Base-by-base conservation (phyloP, 2,888 invertebrate genomes). In the Spilarctia lutea region DNA sequence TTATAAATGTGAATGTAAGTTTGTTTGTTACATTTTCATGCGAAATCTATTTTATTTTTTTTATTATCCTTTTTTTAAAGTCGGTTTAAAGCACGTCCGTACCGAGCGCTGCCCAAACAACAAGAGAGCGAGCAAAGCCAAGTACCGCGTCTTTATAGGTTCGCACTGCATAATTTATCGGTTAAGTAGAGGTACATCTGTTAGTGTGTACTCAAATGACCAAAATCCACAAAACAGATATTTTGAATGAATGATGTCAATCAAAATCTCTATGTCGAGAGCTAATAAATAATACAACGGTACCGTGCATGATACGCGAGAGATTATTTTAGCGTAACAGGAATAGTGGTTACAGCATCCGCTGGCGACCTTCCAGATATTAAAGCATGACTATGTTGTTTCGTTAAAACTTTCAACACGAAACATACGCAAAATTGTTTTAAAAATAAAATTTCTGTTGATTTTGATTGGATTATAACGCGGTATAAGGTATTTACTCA, bases 311-410 rank as follows among this genome's bases (percentile, higher is more conserved):
- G 71, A 72, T 56, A 68, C 68, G 72, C 56, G 52, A 52, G 18
- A 33, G 66, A 82, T 80, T 81, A 85, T 79, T 85, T 83, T 75
- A 70, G 71, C 69, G 60, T 65, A 52, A 66, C 74, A 67, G 42
- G 42, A 80, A 80, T 83, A 83, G 76, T 63, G 75, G 60, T 84
- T 83, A 86, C 72, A 78, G 80, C 81, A 81, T 75, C 65, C 35
- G 72, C 78, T 86, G 85, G 85, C 85, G 76, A 77, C 73, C 78
- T 77, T 86, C 85, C 85, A 86, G 78, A 45, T 77, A 73, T 74
- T 75, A 68, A 48, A 73, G 60, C 67, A 42, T 73, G 52, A 65
- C 60, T 66, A 27, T 45, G 52, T 18, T 30, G 65, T 74, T 65
- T 48, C 33, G 52, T 30, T 60, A 56, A 66, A 65, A 69, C 68